Percentiles rank a stretch among this genome's conserved stretches.
These are phyloP conservation scores for Acipenser ruthenus DNA, from an alignment of 2,797 vertebrate genomes.

Conservation along the genomic window DNA sequence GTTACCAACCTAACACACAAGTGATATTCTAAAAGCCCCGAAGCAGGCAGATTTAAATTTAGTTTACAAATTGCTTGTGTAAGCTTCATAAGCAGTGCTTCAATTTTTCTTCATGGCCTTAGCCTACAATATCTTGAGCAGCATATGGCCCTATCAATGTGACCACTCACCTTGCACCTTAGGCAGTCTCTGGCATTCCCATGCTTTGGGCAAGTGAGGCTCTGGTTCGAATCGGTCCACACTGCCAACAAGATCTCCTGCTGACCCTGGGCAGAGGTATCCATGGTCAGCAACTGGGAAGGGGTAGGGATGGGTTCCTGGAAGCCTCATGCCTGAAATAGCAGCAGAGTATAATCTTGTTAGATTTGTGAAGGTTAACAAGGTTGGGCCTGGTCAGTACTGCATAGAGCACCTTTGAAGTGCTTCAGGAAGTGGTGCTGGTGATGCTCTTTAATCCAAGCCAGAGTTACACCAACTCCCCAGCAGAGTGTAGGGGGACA, in stretches of 20 bases:
- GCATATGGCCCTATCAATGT: too few species aligned
- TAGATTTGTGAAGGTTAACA: slow-evolving; percentile 42
- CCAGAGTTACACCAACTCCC: not conserved
- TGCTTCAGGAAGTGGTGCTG: too few species aligned
- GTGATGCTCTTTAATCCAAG: too few species aligned
- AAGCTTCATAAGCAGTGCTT: too few species aligned
- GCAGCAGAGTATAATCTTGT: slow-evolving; percentile 20
- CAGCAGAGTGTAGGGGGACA: too few species aligned
- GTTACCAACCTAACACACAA: too few species aligned
- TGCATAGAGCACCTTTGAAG: not conserved
- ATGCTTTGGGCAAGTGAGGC: slow-evolving; percentile 34
- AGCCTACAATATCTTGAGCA: too few species aligned
- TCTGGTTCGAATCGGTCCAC: slow-evolving; percentile 48
- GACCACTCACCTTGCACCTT: slow-evolving; percentile 53
- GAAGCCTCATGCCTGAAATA: slow-evolving; percentile 41
- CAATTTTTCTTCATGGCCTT: too few species aligned
- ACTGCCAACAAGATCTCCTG: slow-evolving; percentile 51
- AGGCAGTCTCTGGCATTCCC: slow-evolving; percentile 37
- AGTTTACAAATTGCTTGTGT: too few species aligned
- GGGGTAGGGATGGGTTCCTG: slow-evolving; percentile 38
- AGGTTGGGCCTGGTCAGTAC: not conserved
- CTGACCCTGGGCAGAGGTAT: slow-evolving; percentile 58
- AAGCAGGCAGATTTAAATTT: too few species aligned
- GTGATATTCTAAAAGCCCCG: too few species aligned
- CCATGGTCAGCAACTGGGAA: slow-evolving; percentile 48